phyloP scores from a whole-genome alignment of 2,113 vertebrate genomes.

The Lepidothrix coronata region DNA sequence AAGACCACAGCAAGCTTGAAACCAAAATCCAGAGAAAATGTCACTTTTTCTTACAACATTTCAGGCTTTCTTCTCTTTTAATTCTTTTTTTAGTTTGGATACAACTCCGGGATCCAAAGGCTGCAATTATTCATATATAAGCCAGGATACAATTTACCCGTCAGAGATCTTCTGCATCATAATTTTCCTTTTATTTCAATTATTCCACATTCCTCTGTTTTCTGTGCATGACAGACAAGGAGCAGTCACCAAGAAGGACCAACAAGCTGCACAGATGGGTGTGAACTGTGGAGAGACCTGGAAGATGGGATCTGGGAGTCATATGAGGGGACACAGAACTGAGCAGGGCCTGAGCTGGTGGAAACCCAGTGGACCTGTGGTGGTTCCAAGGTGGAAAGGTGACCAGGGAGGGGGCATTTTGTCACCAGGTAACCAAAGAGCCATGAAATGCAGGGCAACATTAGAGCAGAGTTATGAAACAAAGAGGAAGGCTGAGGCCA shows the following conservation, averaged over 20 bases:
- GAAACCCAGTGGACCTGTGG: too few relatives aligned
- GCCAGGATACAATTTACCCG: not conserved
- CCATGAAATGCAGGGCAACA: not conserved
- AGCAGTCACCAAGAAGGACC: not conserved
- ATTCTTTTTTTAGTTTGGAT: not conserved
- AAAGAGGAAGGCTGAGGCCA: not conserved
- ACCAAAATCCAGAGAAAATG: not conserved
- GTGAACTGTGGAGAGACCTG: not conserved
- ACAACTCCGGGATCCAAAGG: not conserved
- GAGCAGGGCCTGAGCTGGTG: not conserved
- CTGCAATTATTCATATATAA: not conserved
- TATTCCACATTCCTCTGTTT: not conserved
- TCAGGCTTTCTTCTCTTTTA: not conserved
- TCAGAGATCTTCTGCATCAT: not conserved
- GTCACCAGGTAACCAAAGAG: not conserved
- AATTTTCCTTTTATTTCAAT: not conserved
- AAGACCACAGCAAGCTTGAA: not conserved
- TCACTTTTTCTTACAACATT: not conserved
- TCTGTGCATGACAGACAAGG: not conserved
- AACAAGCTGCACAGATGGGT: rapidly evolving
- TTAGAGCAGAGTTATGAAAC: not conserved
- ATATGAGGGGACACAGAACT: not conserved
- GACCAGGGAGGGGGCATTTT: not conserved
- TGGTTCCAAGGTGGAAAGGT: not conserved
- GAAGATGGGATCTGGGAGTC: not conserved